Percentiles rank a stretch among this genome's conserved stretches.
Conservation (phyloP, 1,140 invertebrate species). For the Mizuhopecten yessoensis region DNA sequence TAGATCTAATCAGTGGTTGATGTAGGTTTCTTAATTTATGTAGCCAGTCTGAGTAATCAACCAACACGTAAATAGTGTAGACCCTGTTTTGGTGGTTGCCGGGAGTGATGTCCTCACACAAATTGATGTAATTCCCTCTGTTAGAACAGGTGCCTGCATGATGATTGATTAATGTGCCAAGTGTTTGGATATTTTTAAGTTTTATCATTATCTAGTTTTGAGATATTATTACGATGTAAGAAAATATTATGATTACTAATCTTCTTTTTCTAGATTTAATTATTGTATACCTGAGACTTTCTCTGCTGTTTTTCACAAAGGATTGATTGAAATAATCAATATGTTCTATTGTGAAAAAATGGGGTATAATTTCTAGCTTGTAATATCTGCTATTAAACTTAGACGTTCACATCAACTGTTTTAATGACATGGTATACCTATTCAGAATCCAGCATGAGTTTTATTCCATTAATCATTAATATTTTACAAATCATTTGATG, state of each 20-base stretch:
- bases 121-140: too few species aligned
- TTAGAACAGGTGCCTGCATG: background rate
- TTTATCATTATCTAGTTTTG: background rate
- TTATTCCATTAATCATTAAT: background rate
- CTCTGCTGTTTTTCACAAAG: background rate
- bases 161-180: background rate
- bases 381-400: too few species aligned
- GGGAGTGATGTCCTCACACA: too few species aligned
- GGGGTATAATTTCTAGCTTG: background rate
- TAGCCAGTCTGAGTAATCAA: too few species aligned
- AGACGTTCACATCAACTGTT: too few species aligned
- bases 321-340: too few species aligned
- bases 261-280: background rate
- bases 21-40: too few species aligned
- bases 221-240: background rate
- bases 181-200: background rate
- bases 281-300: background rate
- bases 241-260: background rate
- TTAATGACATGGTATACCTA: too few species aligned
- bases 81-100: too few species aligned
- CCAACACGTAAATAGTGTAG: too few species aligned
- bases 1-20: too few species aligned
- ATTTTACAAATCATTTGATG: background rate
- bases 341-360: background rate
- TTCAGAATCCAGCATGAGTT: background rate